These are phyloP conservation scores for Galerucella nymphaeae DNA, from an alignment of 2,888 invertebrate genomes.

Conservation along the genomic window DNA sequence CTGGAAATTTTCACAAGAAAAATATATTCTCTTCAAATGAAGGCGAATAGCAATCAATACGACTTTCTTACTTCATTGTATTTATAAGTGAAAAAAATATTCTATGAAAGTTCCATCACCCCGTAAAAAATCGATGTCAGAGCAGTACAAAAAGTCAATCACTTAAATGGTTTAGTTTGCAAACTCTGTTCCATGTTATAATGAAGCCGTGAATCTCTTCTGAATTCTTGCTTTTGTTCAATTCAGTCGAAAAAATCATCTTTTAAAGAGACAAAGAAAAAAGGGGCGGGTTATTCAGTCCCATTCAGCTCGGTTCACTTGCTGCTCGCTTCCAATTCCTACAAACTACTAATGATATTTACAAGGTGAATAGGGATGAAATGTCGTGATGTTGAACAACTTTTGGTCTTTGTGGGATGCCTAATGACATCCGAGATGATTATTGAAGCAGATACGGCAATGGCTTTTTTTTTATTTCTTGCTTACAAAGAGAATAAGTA, in stretches of 20 bases:
- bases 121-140: conserved; percentile 21
- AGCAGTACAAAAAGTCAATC: conserved; percentile 47
- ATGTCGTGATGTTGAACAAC: conserved; percentile 30
- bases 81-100: background rate
- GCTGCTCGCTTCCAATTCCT: conserved; percentile 47
- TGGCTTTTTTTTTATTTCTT: conserved; percentile 13
- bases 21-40: background rate
- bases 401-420: conserved; percentile 21
- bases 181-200: conserved; percentile 43
- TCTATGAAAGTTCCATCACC: background rate
- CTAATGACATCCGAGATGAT: conserved; percentile 19
- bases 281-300: conserved; percentile 41
- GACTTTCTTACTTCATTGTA: background rate
- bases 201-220: conserved; percentile 44
- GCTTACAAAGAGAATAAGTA: conserved; percentile 1
- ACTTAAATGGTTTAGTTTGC: conserved; percentile 49
- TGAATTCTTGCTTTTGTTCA: conserved; percentile 42
- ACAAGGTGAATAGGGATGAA: conserved; percentile 35
- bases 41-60: background rate
- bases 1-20: background rate
- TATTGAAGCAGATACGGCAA: conserved; percentile 6
- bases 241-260: conserved; percentile 45
- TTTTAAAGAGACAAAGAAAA: conserved; percentile 47
- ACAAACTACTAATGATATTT: conserved; percentile 37
- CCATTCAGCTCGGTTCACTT: conserved; percentile 51